Conservation (phyloP, 2,113 vertebrate species). For the Hystrix brachyura region DNA sequence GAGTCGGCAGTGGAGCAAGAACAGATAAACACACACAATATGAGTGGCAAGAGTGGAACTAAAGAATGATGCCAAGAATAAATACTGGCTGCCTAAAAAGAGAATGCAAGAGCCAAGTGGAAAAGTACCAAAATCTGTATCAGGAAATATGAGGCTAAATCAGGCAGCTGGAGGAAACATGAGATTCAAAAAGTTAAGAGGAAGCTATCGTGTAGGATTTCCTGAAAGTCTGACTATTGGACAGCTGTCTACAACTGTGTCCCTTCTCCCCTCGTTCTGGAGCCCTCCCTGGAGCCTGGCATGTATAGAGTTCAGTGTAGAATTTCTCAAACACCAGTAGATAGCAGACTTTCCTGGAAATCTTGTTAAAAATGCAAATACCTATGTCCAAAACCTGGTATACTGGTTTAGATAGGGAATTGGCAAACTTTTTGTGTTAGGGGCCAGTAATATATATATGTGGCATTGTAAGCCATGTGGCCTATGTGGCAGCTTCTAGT, state of each 20-base stretch:
- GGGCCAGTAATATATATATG: conserved; percentile 17
- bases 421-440: not conserved
- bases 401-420: not conserved
- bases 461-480: not conserved
- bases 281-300: not conserved
- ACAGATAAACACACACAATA: conserved; percentile 29
- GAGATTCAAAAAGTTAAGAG: not conserved
- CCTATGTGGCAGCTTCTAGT: not conserved
- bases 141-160: conserved; percentile 42
- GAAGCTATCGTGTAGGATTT: not conserved
- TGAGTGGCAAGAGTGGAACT: conserved; percentile 56
- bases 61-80: conserved; percentile 56
- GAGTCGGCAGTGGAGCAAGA: conserved; percentile 28
- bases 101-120: conserved; percentile 53
- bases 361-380: not conserved
- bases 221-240: not conserved
- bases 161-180: not conserved
- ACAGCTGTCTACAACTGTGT: not conserved
- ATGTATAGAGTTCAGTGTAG: not conserved
- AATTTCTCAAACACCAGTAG: conserved; percentile 4
- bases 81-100: conserved; percentile 56
- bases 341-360: not conserved
- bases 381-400: not conserved
- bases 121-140: conserved; percentile 57
- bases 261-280: not conserved